phyloP scores from a whole-genome alignment of 92 coral and sea anemone genomes.

The Hydrozoanthus gracilis region DNA sequence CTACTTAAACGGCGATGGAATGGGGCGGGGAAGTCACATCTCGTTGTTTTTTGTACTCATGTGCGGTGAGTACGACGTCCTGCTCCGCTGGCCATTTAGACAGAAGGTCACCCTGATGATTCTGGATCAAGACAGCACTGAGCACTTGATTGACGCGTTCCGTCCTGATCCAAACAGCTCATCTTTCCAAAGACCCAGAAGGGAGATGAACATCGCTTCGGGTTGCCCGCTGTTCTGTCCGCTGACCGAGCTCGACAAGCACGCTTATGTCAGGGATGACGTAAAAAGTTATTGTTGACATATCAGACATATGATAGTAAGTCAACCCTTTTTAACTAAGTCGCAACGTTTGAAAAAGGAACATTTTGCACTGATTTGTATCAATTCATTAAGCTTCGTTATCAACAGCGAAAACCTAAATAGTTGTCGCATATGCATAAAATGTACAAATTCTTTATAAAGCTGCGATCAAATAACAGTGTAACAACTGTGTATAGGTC shows the following conservation, averaged over 20 bases:
- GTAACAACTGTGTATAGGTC: too few species aligned
- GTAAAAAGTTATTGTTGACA: constrained; percentile 68
- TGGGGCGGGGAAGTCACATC: constrained; percentile 47
- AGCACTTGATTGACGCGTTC: constrained; percentile 56
- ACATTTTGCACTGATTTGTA: too few species aligned
- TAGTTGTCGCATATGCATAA: too few species aligned
- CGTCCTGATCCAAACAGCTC: constrained; percentile 58
- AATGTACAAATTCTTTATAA: too few species aligned
- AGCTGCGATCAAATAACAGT: too few species aligned
- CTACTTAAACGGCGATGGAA: constrained; percentile 52
- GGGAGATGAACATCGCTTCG: constrained; percentile 75
- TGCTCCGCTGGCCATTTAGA: constrained; percentile 62
- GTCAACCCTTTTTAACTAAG: too few species aligned
- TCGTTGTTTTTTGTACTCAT: constrained; percentile 50
- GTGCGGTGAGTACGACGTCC: constrained; percentile 55
- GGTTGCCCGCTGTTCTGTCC: constrained; percentile 86
- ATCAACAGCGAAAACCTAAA: too few species aligned
- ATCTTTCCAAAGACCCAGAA: constrained; percentile 49
- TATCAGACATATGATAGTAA: constrained; percentile 61
- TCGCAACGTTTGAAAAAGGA: too few species aligned
- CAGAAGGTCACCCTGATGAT: constrained; percentile 62
- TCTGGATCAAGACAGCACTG: constrained; percentile 46
- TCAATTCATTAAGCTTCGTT: too few species aligned
- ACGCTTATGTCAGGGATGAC: constrained; percentile 77
- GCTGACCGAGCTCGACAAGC: constrained; percentile 57